Evolutionary conservation across 2,888 invertebrate genomes (phyloP), one percentile per base, ranked within the genome.

Genomic region (Adelognathus sp.): DNA sequence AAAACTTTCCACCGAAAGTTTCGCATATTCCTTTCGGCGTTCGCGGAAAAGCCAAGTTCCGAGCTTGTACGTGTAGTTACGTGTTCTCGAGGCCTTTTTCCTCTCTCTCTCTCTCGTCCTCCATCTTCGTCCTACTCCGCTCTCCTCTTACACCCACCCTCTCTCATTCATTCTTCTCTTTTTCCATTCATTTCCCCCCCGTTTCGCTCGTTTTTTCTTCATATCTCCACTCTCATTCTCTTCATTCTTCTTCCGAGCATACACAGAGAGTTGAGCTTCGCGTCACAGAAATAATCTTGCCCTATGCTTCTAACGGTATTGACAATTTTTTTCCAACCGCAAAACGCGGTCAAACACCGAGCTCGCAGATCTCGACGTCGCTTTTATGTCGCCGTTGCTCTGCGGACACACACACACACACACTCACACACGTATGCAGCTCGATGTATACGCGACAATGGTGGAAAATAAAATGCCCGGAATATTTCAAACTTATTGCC

Each of bases 401-500:
- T 18, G 21, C 21, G 24, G n/a, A 5, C 31, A 46, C 16, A 14
- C 5, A 1, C 24, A 4, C 18, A 31, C 31, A 33, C 0, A 14
- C 7, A 29, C 21, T 36, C 33, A 16, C 16, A 3, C 18, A 31
- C 33, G 29, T 31, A 41, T 21, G 33, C 21, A 21, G 31, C n/a
- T 21, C 16, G 33, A n/a, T 14, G 29, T n/a, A 18, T 41, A 44
- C 18, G 36, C 36, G 24, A 60, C 79, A 58, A n/a, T n/a, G n/a
- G n/a, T n/a, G n/a, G 80, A 78, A 81, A 85, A 87, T 85, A 87
- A 87, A 88, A 86, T 82, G 82, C 80, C n/a, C 71, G 83, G 82
- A 86, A 87, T 87, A 88, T 88, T 88, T 88, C 87, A 85, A 85
- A 87, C 87, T 87, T 88, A 88, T 88, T 86, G 87, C 82, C n/a